Percentiles rank a stretch among this genome's conserved stretches.
phyloP scores from a whole-genome alignment of 2,888 invertebrate species.

The Linnaemya vulpina region DNA sequence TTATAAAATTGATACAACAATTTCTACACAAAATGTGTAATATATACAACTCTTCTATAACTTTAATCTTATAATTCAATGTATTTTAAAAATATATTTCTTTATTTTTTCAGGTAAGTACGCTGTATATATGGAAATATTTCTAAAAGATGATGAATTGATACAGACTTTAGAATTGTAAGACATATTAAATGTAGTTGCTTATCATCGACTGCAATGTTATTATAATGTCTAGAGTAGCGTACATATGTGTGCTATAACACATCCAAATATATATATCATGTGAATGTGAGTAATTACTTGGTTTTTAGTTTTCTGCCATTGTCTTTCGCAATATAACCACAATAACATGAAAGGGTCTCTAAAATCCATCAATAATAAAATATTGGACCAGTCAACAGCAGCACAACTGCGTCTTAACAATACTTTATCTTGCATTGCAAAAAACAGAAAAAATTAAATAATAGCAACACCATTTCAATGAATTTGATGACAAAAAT shows the following conservation, averaged over 20 bases:
- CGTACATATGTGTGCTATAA: background rate
- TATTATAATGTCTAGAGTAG: background rate
- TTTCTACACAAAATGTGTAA: no score
- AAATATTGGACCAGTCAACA: conserved; percentile 50
- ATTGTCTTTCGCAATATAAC: conserved; percentile 35
- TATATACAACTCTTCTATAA: no score
- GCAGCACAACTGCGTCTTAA: background rate
- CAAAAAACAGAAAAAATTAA: background rate
- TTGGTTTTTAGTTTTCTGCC: conserved; percentile 7
- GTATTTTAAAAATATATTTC: background rate
- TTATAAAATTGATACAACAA: no score
- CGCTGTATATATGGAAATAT: background rate
- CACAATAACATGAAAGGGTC: conserved; percentile 10
- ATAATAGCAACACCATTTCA: background rate
- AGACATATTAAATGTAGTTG: background rate
- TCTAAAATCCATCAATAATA: conserved; percentile 43
- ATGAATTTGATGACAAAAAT: conserved; percentile 37
- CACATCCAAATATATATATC: background rate
- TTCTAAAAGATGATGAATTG: background rate
- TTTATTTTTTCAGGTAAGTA: conserved; percentile 1
- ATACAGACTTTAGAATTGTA: background rate
- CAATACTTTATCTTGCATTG: background rate
- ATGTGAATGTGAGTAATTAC: background rate
- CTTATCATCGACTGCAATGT: no score
- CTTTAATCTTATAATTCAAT: no score